A percentile compares a stretch with the other conserved stretches of the same genome.
phyloP scores from a whole-genome alignment of 1,140 invertebrate genomes.

The Akabosia matsudoensis region DNA sequence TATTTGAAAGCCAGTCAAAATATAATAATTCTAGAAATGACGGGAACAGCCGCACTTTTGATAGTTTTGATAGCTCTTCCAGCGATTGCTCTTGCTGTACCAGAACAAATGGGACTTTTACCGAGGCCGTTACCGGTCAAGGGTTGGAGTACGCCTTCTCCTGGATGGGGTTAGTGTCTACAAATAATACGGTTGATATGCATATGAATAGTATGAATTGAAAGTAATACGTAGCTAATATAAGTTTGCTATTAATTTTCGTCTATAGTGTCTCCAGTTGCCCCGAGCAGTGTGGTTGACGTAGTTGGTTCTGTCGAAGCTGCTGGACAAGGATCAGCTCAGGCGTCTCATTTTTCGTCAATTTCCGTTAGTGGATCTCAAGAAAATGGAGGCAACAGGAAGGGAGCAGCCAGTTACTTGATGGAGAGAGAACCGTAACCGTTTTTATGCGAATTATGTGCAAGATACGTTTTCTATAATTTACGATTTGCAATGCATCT shows the following conservation, averaged over 20 bases:
- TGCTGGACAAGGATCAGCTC: neutral
- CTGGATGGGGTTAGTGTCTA: neutral
- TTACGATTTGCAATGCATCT: too few relatives aligned
- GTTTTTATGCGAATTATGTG: too few relatives aligned
- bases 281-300: neutral
- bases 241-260: too few relatives aligned
- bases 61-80: too few relatives aligned
- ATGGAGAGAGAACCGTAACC: neutral
- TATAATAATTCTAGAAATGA: neutral
- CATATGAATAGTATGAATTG: too few relatives aligned
- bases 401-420: neutral
- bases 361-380: neutral
- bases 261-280: neutral
- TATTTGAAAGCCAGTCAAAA: neutral
- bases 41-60: neutral
- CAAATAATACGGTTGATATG: too few relatives aligned
- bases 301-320: neutral
- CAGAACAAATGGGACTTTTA: neutral
- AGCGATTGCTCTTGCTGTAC: too few relatives aligned
- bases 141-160: constrained; percentile 4
- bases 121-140: neutral
- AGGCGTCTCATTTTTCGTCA: neutral
- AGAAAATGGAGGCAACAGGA: neutral
- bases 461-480: too few relatives aligned
- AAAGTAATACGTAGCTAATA: too few relatives aligned